Percentiles rank a stretch among this genome's conserved stretches.
phyloP scores from a whole-genome alignment of 2,888 invertebrate genomes.

The Yponomeuta plumbellus region DNA sequence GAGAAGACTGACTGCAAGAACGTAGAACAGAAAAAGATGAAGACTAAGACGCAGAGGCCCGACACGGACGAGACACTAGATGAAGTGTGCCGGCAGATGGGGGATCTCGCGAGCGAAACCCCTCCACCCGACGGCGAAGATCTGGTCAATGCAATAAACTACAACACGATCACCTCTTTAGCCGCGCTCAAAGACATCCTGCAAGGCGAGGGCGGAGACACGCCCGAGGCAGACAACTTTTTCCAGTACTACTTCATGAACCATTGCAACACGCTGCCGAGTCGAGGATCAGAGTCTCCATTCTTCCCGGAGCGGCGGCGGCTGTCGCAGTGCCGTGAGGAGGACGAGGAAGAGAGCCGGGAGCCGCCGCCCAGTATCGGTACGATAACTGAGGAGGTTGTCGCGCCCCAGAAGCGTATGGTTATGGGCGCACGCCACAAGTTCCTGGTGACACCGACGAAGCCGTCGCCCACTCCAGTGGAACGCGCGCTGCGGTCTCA shows the following conservation, averaged over 20 bases:
- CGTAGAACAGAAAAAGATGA: constrained; percentile 64
- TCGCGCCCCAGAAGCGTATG: constrained; percentile 44
- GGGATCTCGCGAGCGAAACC: constrained; percentile 34
- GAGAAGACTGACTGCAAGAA: constrained; percentile 54
- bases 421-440: constrained; percentile 64
- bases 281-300: constrained; percentile 61
- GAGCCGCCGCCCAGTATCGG: constrained; percentile 31
- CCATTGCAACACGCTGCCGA: constrained; percentile 82
- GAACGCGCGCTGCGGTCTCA: constrained; percentile 67
- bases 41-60: constrained; percentile 29
- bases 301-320: constrained; percentile 79
- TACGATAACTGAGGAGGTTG: constrained; percentile 23
- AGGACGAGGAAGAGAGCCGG: constrained; percentile 85
- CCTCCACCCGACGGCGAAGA: constrained; percentile 79
- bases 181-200: constrained; percentile 82
- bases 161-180: constrained; percentile 82
- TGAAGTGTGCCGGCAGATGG: constrained; percentile 41
- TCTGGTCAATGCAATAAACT: constrained; percentile 80
- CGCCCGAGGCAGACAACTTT: constrained; percentile 76
- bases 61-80: constrained; percentile 32
- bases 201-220: constrained; percentile 76
- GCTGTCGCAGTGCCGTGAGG: constrained; percentile 88
- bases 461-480: constrained; percentile 48
- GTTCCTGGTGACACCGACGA: constrained; percentile 59
- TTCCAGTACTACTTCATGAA: constrained; percentile 85